Conservation (phyloP, 2,888 invertebrate genomes). For the Eulithis prunata region DNA sequence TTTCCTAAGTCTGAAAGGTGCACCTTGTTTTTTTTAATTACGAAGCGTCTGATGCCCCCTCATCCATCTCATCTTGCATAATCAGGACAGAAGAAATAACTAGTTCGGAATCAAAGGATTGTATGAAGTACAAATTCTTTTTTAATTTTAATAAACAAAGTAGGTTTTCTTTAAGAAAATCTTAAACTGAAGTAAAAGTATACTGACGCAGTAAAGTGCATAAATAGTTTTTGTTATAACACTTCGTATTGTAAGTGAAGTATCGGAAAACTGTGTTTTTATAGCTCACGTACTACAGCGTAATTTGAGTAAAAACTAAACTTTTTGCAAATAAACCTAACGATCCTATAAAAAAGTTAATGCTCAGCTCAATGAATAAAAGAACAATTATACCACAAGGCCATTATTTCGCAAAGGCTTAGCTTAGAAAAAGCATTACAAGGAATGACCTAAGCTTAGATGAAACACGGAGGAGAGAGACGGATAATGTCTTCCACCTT, state of each 20-base stretch:
- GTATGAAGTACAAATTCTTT: too few species aligned
- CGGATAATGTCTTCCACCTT: slow-evolving; percentile 30
- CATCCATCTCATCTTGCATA: slow-evolving; percentile 17
- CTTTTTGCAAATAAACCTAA: slow-evolving; percentile 12
- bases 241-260: neutral
- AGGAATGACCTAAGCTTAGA: neutral
- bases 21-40: slow-evolving; percentile 30
- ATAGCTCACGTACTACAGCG: slow-evolving; percentile 3
- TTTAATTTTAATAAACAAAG: too few species aligned
- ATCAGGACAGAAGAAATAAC: slow-evolving; percentile 10
- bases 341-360: slow-evolving; percentile 21
- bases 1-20: slow-evolving; percentile 41
- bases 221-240: too few species aligned
- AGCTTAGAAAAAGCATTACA: slow-evolving; percentile 11
- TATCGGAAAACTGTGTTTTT: neutral
- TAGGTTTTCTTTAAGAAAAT: too few species aligned
- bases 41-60: slow-evolving; percentile 14
- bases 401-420: slow-evolving; percentile 11
- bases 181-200: too few species aligned
- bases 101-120: neutral
- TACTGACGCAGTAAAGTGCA: too few species aligned
- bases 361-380: slow-evolving; percentile 24
- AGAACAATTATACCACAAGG: slow-evolving; percentile 21
- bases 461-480: slow-evolving; percentile 9
- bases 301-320: slow-evolving; percentile 1